Base-by-base conservation (phyloP, 2,888 invertebrate species). In the Blera fallax region DNA sequence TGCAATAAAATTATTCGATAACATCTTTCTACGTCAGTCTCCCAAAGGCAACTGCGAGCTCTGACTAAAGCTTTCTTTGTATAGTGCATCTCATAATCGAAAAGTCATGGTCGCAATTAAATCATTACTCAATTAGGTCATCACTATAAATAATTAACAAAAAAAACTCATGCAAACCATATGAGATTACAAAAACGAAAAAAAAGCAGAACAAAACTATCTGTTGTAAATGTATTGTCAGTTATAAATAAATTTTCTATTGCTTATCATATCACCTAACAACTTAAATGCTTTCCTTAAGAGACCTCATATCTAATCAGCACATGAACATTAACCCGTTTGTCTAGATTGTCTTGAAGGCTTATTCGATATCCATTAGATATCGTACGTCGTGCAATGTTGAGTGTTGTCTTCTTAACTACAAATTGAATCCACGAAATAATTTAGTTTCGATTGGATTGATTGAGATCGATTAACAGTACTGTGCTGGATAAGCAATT, bases 271-370 rank as follows among this genome's bases (percentile, higher is more conserved):
- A 60, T 43, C 16, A 14, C 3, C 32, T 50, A 54, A 65, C 7
- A 79, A 65, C n/a, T 58, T 16, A n/a, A 65, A 50, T 65, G 58
- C 50, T 60, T 73, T 37, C 48, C 43, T 50, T 34, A 40, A 60
- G 32, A 45, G 56, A 69, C 29, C n/a, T 76, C 62, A 69, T 54
- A 48, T 81, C 34, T 69, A 40, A 81, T 81, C 76, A 76, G n/a
- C n/a, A 48, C 10, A 37, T 45, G 27, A 67, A 80, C 45, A 34
- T 34, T 56, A 37, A 65, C 32, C 52, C 52, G 58, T 60, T 58
- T 50, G 21, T 58, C 18, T 3, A 21, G 40, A 52, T 65, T 58
- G 48, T 56, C 29, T 48, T 62, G 45, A 56, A 62, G 37, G 24
- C 37, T 69, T 45, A 37, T 21, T 45, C 45, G 52, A 69, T 76